Evolutionary conservation across 2,797 vertebrate species (phyloP), one percentile per base, ranked within the genome.

Genomic region (Craterocephalus amniculus): DNA sequence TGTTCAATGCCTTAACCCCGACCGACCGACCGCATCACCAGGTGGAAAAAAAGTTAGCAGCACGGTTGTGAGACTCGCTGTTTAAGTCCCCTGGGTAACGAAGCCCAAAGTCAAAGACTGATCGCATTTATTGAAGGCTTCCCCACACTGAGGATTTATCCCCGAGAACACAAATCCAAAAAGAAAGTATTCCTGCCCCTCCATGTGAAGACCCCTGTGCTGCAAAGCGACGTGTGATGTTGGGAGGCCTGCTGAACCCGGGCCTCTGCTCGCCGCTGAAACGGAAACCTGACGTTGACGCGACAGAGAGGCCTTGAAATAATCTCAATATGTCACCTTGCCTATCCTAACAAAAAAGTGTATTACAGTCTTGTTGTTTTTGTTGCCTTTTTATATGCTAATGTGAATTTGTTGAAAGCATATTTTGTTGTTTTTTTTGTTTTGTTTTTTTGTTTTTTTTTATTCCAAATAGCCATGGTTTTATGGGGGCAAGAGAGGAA

Each of bases 1-100:
- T 90, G 89, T 92, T 85, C 80, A 85, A 94, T 93, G 94, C 94
- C 94, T 95, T 95, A 95, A 95, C 83, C 89, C 75, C 74, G 3
- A 38, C 18, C 63, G 61, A 73, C 72, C 36, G 35, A 63, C 83
- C 76, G 10, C 68, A 48, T 72, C 67, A 59, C 84, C 70, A 51
- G 66, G 49, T 54, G 66, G 80, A 78, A 55, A 22, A 72, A 31
- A 22, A 45, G 54, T 32, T 57, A 66, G 79, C 77, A 56, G 74
- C 72, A 71, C 48, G 55, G 73, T 4, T 63, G 26, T 40, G 72
- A 72, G 65, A 49, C 67, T 60, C 40, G 48, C 68, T 26, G 34
- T 49, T 35, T 54, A 56, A 36, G 32, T 80, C 61, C 49, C 45
- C 35, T 81, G 73, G 76, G 63, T 67, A 58, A 51, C 64, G 43